Base-by-base conservation (phyloP, 2,888 invertebrate species). In the Tetragonula carbonaria region DNA sequence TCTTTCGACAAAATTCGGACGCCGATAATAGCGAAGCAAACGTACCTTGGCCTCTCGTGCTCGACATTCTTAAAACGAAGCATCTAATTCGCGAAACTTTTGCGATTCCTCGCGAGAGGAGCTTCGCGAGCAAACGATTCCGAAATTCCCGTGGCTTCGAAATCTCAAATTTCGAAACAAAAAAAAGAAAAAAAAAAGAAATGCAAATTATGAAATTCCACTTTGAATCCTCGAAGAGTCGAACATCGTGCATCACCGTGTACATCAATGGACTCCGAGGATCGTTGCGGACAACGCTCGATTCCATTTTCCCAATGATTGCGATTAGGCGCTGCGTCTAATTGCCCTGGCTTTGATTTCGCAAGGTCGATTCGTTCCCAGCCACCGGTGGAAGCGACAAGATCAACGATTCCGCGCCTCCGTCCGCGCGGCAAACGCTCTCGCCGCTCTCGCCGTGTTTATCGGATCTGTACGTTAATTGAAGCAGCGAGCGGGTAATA, bases 381-480 rank as follows among this genome's bases (percentile, higher is more conserved):
- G 57, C 62, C 67, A 55, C 74, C 83, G 53, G 57, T 75, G 73
- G 50, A 74, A 75, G 82, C 84, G 85, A 84, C 85, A 74, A 84
- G 84, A 85, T 78, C 79, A 57, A 83, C 78, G 75, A 67, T 67
- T 67, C 81, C 71, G 80, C 71, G 72, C 71, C 82, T 82, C 79
- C 55, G 79, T 74, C 62, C 59, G 79, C 68, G 73, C 45, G 6
- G 33, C 63, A 57, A 45, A 68, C 59, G 59, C 55, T 53, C 65
- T 21, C 59, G 59, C 33, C 59, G 59, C 28, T 62, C 72, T 51
- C 51, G 45, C 68, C 13, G 67, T 82, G 84, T 85, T 85, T 84
- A 85, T 85, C 85, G 77, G 73, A 80, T 77, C 85, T 80, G 80
- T 77, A 78, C 85, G 82, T 78, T 86, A 86, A 86, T 86, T 77